These are phyloP conservation scores for Herminia tarsipennalis DNA, from an alignment of 2,888 invertebrate species.

Conservation along the genomic window DNA sequence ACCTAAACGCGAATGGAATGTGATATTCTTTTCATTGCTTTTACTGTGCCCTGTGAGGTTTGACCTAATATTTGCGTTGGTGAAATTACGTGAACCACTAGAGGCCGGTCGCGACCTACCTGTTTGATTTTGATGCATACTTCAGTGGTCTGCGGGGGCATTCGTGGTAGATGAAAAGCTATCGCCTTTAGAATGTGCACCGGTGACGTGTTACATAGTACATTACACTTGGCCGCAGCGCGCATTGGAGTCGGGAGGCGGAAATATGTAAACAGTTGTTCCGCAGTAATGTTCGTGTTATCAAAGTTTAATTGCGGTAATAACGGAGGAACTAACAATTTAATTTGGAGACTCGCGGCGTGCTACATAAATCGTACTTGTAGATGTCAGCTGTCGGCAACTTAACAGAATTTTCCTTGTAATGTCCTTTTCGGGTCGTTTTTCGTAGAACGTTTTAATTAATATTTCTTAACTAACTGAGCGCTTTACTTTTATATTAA, in stretches of 20 bases:
- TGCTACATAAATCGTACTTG: constrained; percentile 80
- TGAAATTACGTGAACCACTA: constrained; percentile 75
- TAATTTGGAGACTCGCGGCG: constrained; percentile 73
- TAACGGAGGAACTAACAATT: constrained; percentile 79
- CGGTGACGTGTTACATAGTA: constrained; percentile 34
- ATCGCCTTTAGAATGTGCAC: constrained; percentile 44
- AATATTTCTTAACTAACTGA: constrained; percentile 71
- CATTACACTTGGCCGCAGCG: constrained; percentile 21
- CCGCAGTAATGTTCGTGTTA: constrained; percentile 60
- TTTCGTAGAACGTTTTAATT: constrained; percentile 80
- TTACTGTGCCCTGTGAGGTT: constrained; percentile 70
- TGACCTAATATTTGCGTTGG: constrained; percentile 78
- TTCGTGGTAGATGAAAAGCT: constrained; percentile 59
- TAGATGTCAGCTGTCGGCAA: constrained; percentile 83
- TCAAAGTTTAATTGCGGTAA: constrained; percentile 79
- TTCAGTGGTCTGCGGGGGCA: constrained; percentile 64
- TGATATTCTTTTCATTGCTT: constrained; percentile 73
- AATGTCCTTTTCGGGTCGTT: constrained; percentile 80
- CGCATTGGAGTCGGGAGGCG: constrained; percentile 15
- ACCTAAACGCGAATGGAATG: constrained; percentile 56
- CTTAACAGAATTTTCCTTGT: constrained; percentile 78
- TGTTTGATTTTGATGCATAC: constrained; percentile 84
- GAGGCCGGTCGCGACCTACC: constrained; percentile 65
- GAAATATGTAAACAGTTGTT: constrained; percentile 44
- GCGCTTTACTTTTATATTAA: constrained; percentile 48